Evolutionary conservation across 2,113 vertebrate genomes (phyloP).

Genomic region (Cavia porcellus): DNA sequence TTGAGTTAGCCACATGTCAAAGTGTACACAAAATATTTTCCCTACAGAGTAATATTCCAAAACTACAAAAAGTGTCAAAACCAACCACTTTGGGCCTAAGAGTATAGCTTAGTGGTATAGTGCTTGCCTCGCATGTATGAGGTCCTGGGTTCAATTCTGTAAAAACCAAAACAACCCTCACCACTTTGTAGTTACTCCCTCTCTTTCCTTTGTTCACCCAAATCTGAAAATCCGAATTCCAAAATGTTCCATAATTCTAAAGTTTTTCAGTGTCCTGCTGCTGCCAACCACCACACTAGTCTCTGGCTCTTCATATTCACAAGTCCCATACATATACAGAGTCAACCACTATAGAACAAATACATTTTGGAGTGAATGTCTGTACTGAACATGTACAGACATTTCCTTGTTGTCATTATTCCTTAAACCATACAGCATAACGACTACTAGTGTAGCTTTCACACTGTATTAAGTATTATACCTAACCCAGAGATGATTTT

Average conservation of each 20-base stretch:
- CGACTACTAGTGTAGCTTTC: not conserved
- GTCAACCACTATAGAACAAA: not conserved
- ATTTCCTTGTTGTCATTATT: not conserved
- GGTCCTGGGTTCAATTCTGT: not conserved
- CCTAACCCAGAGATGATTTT: not conserved
- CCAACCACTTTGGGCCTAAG: not conserved
- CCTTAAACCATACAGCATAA: not conserved
- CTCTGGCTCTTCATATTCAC: not conserved
- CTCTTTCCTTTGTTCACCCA: not conserved
- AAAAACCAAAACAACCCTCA: not conserved
- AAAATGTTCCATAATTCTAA: not conserved
- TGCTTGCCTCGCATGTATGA: not conserved
- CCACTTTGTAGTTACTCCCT: not conserved
- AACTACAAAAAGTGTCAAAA: slow-evolving; percentile 7
- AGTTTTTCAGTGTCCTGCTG: not conserved
- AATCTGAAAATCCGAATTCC: not conserved
- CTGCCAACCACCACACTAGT: not conserved
- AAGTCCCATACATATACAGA: not conserved
- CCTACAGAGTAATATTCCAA: slow-evolving; percentile 38
- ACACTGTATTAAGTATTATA: not conserved
- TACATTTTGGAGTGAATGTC: not conserved
- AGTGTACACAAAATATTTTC: not conserved
- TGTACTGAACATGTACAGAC: not conserved
- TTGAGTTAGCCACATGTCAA: slow-evolving; percentile 51
- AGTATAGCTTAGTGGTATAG: not conserved